Evolutionary conservation across 2,888 invertebrate genomes (phyloP), one percentile per base, ranked within the genome.

Genomic region (Rhopalosiphum nymphaeae): DNA sequence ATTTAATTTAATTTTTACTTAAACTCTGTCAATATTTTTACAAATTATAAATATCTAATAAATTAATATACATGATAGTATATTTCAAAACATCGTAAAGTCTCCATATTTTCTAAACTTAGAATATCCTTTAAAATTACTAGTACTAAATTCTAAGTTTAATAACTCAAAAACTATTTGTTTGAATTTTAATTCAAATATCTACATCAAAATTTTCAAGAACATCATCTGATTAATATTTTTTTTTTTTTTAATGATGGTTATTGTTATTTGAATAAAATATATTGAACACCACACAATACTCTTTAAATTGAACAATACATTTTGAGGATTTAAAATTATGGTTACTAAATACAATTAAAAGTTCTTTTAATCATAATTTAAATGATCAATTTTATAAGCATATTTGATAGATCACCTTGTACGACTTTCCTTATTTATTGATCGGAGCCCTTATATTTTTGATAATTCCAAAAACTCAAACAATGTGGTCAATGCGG

Each of bases 401-500:
- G 13, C n/a, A 67, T 67, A n/a, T 67, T n/a, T 67, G 4, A 4
- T 13, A 13, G 29, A 67, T 67, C 16, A 16, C 25, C 5, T 0
- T 67, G n/a, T 67, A 16, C 4, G 16, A n/a, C 16, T n/a, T 67
- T 67, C 16, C n/a, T n/a, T n/a, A 67, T 67, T n/a, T n/a, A 16
- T 67, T 5, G 16, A 53, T 53, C 4, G 53, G 21, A 67, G 16
- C 0, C 16, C 16, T n/a, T n/a, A 67, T n/a, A 67, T n/a, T 67
- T 92, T 46, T 13, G n/a, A 67, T 36, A n/a, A 53, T 92, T 87
- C 9, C 67, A 21, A 88, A 92, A 88, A 67, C 87, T 49, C 92
- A 67, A 88, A 92, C 87, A 88, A 92, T 67, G 61, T 36, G 92
- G 67, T 67, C 91, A 57, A 91, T 21, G 85, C 16, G 36, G n/a